phyloP scores from a whole-genome alignment of 2,888 invertebrate species.

The Drosophila greeni region DNA sequence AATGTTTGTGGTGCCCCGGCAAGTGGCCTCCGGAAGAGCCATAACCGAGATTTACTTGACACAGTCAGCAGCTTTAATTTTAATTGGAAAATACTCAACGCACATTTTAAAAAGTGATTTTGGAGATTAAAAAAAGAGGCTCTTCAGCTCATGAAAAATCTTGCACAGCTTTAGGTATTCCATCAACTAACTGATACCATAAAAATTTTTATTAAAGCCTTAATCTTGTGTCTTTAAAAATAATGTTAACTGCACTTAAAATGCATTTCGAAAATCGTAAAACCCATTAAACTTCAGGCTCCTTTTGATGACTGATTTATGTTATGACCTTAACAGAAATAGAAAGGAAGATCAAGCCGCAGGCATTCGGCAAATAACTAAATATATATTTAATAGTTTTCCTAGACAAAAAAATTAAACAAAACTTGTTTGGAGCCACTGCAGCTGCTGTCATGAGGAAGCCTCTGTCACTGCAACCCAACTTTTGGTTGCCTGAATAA shows the following conservation, averaged over 20 bases:
- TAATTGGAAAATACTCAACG: slow-evolving; percentile 7
- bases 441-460: slow-evolving; percentile 21
- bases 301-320: slow-evolving; percentile 18
- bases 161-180: not conserved
- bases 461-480: slow-evolving; percentile 15
- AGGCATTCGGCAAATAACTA: slow-evolving; percentile 9
- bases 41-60: slow-evolving; percentile 6
- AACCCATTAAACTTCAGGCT: not conserved
- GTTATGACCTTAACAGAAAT: slow-evolving; percentile 40
- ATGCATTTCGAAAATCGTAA: not conserved
- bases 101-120: not conserved
- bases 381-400: slow-evolving; percentile 55
- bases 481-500: not conserved
- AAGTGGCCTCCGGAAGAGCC: slow-evolving; percentile 9
- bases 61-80: slow-evolving; percentile 8
- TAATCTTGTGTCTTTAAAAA: not conserved
- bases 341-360: slow-evolving; percentile 38
- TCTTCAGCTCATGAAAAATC: not conserved
- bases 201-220: not conserved
- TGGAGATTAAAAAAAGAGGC: not conserved
- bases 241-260: not conserved
- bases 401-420: slow-evolving; percentile 34
- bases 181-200: not conserved
- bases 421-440: slow-evolving; percentile 38
- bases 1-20: slow-evolving; percentile 12